These are phyloP conservation scores for Drosophila nigrodunni DNA, from an alignment of 1,140 invertebrate species.

Conservation along the genomic window DNA sequence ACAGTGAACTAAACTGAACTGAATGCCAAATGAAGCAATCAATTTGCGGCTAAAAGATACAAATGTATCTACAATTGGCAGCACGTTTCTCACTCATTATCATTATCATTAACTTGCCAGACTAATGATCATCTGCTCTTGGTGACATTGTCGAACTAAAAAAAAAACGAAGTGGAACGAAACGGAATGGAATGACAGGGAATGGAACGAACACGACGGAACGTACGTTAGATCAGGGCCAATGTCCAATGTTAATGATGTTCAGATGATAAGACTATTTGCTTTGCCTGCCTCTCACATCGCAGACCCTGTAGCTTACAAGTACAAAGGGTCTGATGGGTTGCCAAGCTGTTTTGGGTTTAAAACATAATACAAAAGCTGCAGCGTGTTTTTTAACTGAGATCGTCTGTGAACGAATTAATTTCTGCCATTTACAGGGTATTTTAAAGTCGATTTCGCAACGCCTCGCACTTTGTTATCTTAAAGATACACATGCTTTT, in stretches of 20 bases:
- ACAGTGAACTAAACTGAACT: slow-evolving; percentile 17
- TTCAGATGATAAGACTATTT: slow-evolving; percentile 58
- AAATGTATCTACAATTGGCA: slow-evolving; percentile 8
- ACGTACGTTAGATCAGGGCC: slow-evolving; percentile 54
- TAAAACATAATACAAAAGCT: no score
- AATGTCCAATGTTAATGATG: slow-evolving; percentile 59
- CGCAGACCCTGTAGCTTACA: no score
- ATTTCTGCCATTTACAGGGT: no score
- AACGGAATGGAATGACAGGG: no score
- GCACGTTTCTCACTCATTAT: slow-evolving; percentile 5
- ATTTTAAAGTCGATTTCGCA: no score
- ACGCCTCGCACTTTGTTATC: slow-evolving; percentile 31
- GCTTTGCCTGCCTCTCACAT: not conserved
- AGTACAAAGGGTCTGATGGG: no score
- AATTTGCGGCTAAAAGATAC: slow-evolving; percentile 5
- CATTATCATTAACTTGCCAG: slow-evolving; percentile 16
- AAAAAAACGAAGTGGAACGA: not conserved
- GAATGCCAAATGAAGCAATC: slow-evolving; percentile 64
- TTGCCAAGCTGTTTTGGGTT: no score
- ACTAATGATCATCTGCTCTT: slow-evolving; percentile 24
- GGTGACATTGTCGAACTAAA: slow-evolving; percentile 18
- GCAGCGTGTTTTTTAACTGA: no score
- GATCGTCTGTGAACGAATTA: no score
- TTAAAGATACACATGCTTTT: slow-evolving; percentile 36
- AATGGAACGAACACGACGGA: not conserved